These are phyloP conservation scores for Ophioninae sp. DNA, from an alignment of 2,888 invertebrate species.

Conservation along the genomic window DNA sequence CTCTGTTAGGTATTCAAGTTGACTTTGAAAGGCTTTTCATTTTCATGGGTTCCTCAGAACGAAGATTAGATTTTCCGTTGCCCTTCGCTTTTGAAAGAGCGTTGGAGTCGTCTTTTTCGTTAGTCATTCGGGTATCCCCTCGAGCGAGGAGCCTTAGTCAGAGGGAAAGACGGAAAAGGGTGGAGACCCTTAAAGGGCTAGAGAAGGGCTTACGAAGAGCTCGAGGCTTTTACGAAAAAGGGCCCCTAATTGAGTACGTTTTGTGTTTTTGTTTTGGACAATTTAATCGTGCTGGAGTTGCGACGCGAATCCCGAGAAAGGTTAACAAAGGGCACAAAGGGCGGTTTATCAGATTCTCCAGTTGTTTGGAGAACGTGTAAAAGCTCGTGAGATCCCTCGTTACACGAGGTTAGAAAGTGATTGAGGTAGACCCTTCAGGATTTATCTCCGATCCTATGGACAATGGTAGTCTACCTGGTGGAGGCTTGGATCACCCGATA, in stretches of 20 bases:
- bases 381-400: slow-evolving; percentile 6
- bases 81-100: too few relatives aligned
- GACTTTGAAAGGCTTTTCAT: too few relatives aligned
- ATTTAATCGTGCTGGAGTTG: slow-evolving; percentile 53
- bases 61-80: too few relatives aligned
- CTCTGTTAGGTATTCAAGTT: too few relatives aligned
- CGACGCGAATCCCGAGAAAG: neutral
- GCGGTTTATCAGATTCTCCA: slow-evolving; percentile 64
- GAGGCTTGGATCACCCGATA: slow-evolving; percentile 30
- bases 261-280: neutral
- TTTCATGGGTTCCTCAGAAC: too few relatives aligned
- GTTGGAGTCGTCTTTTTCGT: neutral
- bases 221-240: slow-evolving; percentile 38
- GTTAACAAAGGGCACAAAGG: slow-evolving; percentile 47
- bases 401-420: slow-evolving; percentile 8
- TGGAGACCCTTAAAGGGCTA: neutral
- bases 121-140: slow-evolving; percentile 36
- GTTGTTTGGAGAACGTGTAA: slow-evolving; percentile 9
- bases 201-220: slow-evolving; percentile 19
- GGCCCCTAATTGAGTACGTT: slow-evolving; percentile 15
- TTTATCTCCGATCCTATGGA: slow-evolving; percentile 1
- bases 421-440: slow-evolving; percentile 25
- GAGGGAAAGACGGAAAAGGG: slow-evolving; percentile 5
- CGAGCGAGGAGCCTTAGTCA: slow-evolving; percentile 39
- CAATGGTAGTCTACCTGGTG: slow-evolving; percentile 17